Evolutionary conservation across 2,113 vertebrate species (phyloP).

Genomic region (Cryptoleucopteryx plumbea): DNA sequence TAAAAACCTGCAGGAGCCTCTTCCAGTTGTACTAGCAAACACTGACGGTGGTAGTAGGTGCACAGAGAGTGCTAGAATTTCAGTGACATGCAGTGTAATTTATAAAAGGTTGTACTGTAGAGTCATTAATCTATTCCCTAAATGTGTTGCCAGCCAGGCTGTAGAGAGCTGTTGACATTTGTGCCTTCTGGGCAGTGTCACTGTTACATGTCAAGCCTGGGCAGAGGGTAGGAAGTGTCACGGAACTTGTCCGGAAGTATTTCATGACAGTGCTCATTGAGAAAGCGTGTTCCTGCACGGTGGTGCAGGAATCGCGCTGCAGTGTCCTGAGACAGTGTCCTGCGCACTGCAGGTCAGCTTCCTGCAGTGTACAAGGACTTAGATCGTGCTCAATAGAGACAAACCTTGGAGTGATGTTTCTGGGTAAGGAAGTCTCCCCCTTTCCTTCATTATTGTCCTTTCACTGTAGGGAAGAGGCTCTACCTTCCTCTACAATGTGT

Average conservation of each 20-base stretch:
- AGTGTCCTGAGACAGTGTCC: not conserved
- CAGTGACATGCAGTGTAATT: not conserved
- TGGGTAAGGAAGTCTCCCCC: not conserved
- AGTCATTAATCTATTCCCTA: not conserved
- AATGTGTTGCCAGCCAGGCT: not conserved
- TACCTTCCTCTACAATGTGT: not conserved
- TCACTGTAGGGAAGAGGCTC: not conserved
- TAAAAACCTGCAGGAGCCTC: not conserved
- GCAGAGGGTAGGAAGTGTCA: not conserved
- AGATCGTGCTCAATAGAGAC: not conserved
- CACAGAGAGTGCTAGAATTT: not conserved
- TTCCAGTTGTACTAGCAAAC: not conserved
- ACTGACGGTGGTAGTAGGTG: not conserved
- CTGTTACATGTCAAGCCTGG: not conserved
- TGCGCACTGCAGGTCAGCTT: not conserved
- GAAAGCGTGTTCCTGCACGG: not conserved
- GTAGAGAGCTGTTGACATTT: not conserved
- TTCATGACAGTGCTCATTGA: not conserved
- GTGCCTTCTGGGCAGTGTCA: not conserved
- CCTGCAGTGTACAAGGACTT: rapidly evolving
- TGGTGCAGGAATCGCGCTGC: not conserved
- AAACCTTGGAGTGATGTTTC: not conserved
- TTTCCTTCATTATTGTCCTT: not conserved
- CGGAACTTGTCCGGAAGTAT: not conserved
- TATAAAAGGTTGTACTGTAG: not conserved